phyloP scores from a whole-genome alignment of 2,888 invertebrate species.

The Pedicia rivosa region DNA sequence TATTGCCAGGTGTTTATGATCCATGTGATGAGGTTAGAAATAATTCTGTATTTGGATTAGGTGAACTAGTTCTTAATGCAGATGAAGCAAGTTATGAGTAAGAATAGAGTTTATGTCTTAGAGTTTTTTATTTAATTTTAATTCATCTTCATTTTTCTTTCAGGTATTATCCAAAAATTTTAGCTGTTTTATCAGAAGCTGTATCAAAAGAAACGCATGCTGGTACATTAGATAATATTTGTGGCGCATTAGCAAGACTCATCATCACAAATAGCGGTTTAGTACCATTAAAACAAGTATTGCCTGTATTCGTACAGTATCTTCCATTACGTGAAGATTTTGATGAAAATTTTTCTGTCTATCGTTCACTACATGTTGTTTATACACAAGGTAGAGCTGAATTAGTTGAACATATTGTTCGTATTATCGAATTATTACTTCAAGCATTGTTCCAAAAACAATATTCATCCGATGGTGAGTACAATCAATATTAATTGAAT shows the following conservation, averaged over 20 bases:
- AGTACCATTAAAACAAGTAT: slow-evolving; percentile 55
- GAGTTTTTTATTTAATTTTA: slow-evolving; percentile 1
- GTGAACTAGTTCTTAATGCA: slow-evolving; percentile 51
- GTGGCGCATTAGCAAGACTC: slow-evolving; percentile 58
- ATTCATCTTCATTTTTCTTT: slow-evolving; percentile 6
- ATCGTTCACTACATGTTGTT: slow-evolving; percentile 44
- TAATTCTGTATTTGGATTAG: slow-evolving; percentile 60
- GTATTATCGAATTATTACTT: slow-evolving; percentile 37
- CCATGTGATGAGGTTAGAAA: slow-evolving; percentile 53
- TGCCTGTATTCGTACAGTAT: slow-evolving; percentile 52
- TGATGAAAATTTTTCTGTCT: slow-evolving; percentile 54
- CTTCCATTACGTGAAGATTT: slow-evolving; percentile 58
- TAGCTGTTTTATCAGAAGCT: slow-evolving; percentile 48
- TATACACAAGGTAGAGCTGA: slow-evolving; percentile 43
- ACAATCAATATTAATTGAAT: slow-evolving; percentile 1
- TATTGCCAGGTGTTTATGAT: slow-evolving; percentile 44
- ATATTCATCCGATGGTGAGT: slow-evolving; percentile 34
- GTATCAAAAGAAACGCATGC: slow-evolving; percentile 46
- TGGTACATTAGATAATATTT: slow-evolving; percentile 57
- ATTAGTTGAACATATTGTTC: slow-evolving; percentile 35
- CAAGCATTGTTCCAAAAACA: slow-evolving; percentile 40
- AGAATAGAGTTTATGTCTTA: slow-evolving; percentile 22
- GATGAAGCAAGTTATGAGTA: slow-evolving; percentile 44
- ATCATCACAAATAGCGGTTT: slow-evolving; percentile 44
- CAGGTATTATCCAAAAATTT: slow-evolving; percentile 46